phyloP scores from a whole-genome alignment of 2,888 invertebrate species.

The Eristalis intricaria region DNA sequence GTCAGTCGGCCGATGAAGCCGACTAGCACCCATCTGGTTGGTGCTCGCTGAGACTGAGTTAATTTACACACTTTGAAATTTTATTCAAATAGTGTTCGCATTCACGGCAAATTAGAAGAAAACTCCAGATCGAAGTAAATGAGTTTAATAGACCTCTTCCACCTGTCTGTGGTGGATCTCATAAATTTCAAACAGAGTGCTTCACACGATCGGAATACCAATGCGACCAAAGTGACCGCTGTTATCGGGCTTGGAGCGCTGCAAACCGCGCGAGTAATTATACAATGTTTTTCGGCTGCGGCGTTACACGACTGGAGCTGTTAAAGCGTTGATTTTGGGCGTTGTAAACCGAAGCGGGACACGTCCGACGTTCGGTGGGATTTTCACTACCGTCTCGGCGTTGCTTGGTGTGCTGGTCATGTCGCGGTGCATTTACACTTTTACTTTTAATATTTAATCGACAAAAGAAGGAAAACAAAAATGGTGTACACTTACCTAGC shows the following conservation, averaged over 20 bases:
- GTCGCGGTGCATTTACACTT: constrained; percentile 65
- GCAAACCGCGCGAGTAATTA: constrained; percentile 47
- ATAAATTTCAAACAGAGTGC: constrained; percentile 52
- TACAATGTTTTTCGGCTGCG: constrained; percentile 47
- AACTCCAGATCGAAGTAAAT: constrained; percentile 62
- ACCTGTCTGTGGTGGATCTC: constrained; percentile 52
- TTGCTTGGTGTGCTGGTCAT: constrained; percentile 62
- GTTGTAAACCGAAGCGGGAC: constrained; percentile 38
- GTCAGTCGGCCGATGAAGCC: neutral
- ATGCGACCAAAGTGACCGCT: constrained; percentile 42
- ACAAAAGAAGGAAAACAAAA: constrained; percentile 1
- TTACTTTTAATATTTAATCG: constrained; percentile 67
- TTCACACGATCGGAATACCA: constrained; percentile 46
- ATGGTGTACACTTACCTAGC: neutral
- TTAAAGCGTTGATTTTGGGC: constrained; percentile 34
- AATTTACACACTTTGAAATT: constrained; percentile 41
- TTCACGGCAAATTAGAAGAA: constrained; percentile 66
- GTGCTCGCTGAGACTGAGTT: constrained; percentile 24
- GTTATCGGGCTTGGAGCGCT: constrained; percentile 14
- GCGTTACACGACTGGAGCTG: constrained; percentile 24
- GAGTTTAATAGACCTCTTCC: constrained; percentile 68
- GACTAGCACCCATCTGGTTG: neutral
- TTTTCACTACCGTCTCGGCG: constrained; percentile 48
- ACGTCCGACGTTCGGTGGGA: constrained; percentile 60
- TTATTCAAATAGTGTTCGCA: constrained; percentile 64